These are phyloP conservation scores for Tachycineta bicolor DNA, from an alignment of 2,113 vertebrate species.

Conservation along the genomic window DNA sequence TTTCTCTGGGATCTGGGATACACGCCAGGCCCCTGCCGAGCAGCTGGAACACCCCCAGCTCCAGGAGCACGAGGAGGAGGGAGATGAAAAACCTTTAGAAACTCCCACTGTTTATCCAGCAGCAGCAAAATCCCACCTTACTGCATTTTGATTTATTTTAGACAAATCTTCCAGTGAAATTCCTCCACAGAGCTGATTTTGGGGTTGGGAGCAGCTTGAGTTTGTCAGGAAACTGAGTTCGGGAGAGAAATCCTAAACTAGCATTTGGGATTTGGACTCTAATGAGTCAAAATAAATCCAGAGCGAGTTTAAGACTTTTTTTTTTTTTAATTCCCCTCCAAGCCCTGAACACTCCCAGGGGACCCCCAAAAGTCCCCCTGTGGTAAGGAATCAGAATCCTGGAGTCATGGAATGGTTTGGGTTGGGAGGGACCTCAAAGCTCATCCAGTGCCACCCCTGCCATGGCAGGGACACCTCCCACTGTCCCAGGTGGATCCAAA, in stretches of 20 bases:
- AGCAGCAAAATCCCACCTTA: neutral
- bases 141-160: fast-evolving
- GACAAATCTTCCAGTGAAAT: fast-evolving
- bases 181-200: neutral
- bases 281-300: neutral
- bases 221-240: neutral
- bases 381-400: neutral
- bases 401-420: neutral
- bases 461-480: neutral
- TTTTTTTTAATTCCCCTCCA: neutral
- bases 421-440: neutral
- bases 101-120: neutral
- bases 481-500: fast-evolving
- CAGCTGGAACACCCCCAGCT: neutral
- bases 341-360: neutral
- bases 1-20: neutral
- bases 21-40: neutral
- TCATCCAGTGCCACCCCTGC: too few relatives aligned
- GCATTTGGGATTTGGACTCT: neutral
- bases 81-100: neutral
- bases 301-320: fast-evolving
- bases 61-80: neutral
- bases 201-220: neutral
- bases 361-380: neutral
- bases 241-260: neutral